Conservation (phyloP, 2,113 vertebrate genomes). For the Apus apus region DNA sequence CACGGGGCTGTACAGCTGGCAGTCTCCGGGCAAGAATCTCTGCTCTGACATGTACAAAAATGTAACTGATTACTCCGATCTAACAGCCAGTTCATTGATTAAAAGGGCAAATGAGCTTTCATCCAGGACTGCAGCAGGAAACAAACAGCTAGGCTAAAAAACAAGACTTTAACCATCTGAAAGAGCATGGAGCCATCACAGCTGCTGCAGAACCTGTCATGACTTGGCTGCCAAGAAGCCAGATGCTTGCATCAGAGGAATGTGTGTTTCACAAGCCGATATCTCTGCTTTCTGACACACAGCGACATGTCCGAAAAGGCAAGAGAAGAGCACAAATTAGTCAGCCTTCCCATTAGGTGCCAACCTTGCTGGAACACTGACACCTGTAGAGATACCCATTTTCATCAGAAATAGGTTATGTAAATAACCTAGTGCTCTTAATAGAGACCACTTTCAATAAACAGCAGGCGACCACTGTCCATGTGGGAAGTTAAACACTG, state of each 20-base stretch:
- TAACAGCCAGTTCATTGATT: constrained; percentile 34
- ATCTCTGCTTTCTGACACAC: constrained; percentile 50
- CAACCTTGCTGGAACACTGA: not conserved
- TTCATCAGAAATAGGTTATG: not conserved
- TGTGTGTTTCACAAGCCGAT: constrained; percentile 52
- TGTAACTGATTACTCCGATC: constrained; percentile 1
- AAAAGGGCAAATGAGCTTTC: constrained; percentile 62
- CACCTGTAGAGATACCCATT: not conserved
- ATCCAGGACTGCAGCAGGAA: constrained; percentile 51
- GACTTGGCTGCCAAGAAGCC: constrained; percentile 70
- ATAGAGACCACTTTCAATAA: not conserved
- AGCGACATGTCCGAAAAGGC: not conserved
- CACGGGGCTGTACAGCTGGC: not conserved
- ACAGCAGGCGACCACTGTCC: not conserved
- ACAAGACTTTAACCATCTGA: constrained; percentile 71
- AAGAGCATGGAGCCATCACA: constrained; percentile 59
- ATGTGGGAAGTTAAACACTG: not conserved
- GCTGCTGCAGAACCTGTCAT: constrained; percentile 71
- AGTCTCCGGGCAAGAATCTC: not conserved
- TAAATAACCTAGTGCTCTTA: not conserved
- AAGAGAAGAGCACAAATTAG: not conserved
- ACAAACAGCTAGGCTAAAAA: constrained; percentile 54
- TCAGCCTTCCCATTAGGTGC: not conserved
- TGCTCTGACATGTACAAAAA: constrained; percentile 43
- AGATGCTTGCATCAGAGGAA: constrained; percentile 68